Evolutionary conservation across 2,113 vertebrate species (phyloP).

Genomic region (Tetraodon nigroviridis): DNA sequence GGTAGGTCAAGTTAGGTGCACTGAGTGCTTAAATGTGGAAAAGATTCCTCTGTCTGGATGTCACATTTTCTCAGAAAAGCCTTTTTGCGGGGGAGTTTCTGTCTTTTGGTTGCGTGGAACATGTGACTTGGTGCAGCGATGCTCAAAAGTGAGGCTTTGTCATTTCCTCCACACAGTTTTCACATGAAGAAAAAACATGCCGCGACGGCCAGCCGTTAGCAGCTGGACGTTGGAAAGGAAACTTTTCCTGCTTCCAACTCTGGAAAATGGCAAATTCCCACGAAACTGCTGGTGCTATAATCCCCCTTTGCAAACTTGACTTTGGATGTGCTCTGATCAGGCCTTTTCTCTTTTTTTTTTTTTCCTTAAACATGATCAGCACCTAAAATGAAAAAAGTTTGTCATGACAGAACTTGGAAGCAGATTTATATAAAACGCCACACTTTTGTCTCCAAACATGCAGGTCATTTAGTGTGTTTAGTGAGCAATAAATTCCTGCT

Average conservation of each 20-base stretch:
- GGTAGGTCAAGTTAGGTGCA: background rate
- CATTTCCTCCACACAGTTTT: slow-evolving; percentile 27
- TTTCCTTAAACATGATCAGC: background rate
- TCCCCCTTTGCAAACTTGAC: slow-evolving; percentile 28
- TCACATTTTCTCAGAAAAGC: no score
- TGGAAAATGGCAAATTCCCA: slow-evolving; percentile 51
- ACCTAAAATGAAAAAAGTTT: background rate
- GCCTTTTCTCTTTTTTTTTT: no score
- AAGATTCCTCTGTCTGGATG: no score
- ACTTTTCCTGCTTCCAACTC: slow-evolving; percentile 28
- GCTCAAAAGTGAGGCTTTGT: slow-evolving; percentile 34
- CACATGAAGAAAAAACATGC: slow-evolving; percentile 15
- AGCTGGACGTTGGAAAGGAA: slow-evolving; percentile 54
- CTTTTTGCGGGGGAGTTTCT: background rate
- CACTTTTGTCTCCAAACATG: no score
- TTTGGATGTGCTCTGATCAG: slow-evolving; percentile 4
- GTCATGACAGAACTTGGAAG: background rate
- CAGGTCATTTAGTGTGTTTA: no score
- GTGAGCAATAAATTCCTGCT: no score
- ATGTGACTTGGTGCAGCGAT: slow-evolving; percentile 21
- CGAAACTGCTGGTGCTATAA: slow-evolving; percentile 31
- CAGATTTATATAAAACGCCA: no score
- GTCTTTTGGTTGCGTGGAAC: slow-evolving; percentile 6
- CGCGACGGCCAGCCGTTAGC: slow-evolving; percentile 16
- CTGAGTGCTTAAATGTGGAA: no score